Evolutionary conservation across 64 coral and sea anemone species (phyloP), one percentile per base, ranked within the genome.

Genomic region (Stichodactyla helianthus): DNA sequence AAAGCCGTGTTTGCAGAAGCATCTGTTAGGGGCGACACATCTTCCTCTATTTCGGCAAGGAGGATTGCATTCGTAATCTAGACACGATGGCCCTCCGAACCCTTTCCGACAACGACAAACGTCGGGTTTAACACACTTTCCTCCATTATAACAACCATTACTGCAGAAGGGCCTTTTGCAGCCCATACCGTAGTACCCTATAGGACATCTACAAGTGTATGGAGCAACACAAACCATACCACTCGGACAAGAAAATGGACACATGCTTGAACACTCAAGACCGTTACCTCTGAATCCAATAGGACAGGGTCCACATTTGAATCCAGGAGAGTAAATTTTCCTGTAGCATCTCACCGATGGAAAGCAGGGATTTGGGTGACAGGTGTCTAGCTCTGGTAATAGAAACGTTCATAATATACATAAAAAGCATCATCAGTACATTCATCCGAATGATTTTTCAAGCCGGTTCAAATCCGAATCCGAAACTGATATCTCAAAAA

Each of bases 251-350:
- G 77, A 77, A 77, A 44, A 88, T 27, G 89, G 83, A n/a, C 93
- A 95, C 87, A 95, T 89, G 14, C 78, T 53, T 16, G 68, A 91
- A 62, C 95, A 98, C 2, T 82, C 53, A 53, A 92, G 54, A 5
- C 95, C 95, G 59, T 94, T 90, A 18, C 95, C 95, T 54, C 28
- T 86, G 79, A 91, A 90, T 26, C 92, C 92, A 55, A 31, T 64
- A 16, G 95, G 95, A 82, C 95, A 98, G 17, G 86, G 87, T n/a
- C 89, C 95, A 87, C 95, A 98, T 28, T 85, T 89, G 77, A 91
- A 98, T 44, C 92, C 90, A 20, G 55, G 26, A 23, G 71, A 77
- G 11, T 84, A 87, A 35, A 54, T 35, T 19, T 70, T 67, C 31
- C 64, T 82, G 6, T 85, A 86, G 90, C 93, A 95, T 89, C 84